phyloP scores from a whole-genome alignment of 2,113 vertebrate species.

The Ranitomeya imitator region DNA sequence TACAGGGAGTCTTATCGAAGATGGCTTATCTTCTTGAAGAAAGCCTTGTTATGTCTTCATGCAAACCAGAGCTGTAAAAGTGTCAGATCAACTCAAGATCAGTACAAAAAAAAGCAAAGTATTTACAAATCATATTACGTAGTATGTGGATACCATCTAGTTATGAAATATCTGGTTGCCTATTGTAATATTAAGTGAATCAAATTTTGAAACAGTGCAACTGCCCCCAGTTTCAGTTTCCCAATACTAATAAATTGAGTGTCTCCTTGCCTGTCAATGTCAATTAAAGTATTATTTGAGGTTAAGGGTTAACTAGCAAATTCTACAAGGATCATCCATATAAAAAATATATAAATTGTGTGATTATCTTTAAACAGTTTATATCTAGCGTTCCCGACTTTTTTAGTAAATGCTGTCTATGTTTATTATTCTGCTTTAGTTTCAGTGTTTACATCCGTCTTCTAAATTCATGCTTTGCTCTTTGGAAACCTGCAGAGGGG shows the following conservation, averaged over 20 bases:
- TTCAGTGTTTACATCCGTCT: not conserved
- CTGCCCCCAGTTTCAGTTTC: too few relatives aligned
- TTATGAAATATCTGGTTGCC: too few relatives aligned
- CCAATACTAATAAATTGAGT: not conserved
- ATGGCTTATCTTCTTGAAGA: too few relatives aligned
- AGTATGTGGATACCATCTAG: too few relatives aligned
- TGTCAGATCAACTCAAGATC: too few relatives aligned
- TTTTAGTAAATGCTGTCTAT: not conserved
- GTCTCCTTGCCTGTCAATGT: not conserved
- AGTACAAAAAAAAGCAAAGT: too few relatives aligned
- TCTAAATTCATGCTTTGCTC: not conserved
- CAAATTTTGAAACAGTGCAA: too few relatives aligned
- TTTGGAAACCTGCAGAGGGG: constrained; percentile 38
- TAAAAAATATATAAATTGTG: not conserved
- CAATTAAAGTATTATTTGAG: not conserved
- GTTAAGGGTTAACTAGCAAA: not conserved
- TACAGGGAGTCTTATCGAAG: too few relatives aligned
- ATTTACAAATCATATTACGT: too few relatives aligned
- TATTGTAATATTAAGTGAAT: too few relatives aligned
- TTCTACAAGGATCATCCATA: not conserved
- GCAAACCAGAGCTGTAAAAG: too few relatives aligned
- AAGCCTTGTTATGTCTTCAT: too few relatives aligned
- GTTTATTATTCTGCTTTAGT: not conserved
- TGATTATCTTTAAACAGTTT: not conserved
- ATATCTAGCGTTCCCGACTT: not conserved